These are phyloP conservation scores for Drosophila mimica DNA, from an alignment of 2,888 invertebrate species.

Conservation along the genomic window DNA sequence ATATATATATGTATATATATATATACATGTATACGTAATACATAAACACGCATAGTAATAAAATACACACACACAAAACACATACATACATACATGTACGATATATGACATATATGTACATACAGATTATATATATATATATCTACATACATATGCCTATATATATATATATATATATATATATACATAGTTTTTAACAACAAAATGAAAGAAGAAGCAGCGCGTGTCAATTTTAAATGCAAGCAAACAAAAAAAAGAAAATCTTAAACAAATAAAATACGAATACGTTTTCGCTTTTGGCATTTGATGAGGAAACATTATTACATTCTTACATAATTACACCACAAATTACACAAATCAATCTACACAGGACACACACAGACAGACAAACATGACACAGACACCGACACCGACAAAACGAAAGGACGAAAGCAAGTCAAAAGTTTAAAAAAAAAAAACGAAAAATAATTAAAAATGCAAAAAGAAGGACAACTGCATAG, in stretches of 20 bases:
- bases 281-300: constrained; percentile 50
- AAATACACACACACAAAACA: constrained; percentile 43
- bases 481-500: constrained; percentile 73
- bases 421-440: constrained; percentile 19
- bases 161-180: constrained; percentile 41
- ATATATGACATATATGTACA: constrained; percentile 37
- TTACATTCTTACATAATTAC: constrained; percentile 72
- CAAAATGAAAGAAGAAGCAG: constrained; percentile 51
- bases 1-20: constrained; percentile 42
- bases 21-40: constrained; percentile 52
- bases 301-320: constrained; percentile 52
- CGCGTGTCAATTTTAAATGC: constrained; percentile 78
- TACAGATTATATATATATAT: constrained; percentile 34
- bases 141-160: constrained; percentile 32
- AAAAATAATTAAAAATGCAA: background rate
- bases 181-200: constrained; percentile 70
- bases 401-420: constrained; percentile 33
- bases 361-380: constrained; percentile 49
- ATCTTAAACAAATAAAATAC: constrained; percentile 29
- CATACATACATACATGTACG: constrained; percentile 9
- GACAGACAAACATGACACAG: constrained; percentile 50
- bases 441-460: constrained; percentile 38
- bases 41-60: constrained; percentile 67
- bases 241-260: constrained; percentile 27
- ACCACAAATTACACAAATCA: constrained; percentile 75